Evolutionary conservation across 2,113 vertebrate genomes (phyloP).

Genomic region (Onychorhynchus coronatus): DNA sequence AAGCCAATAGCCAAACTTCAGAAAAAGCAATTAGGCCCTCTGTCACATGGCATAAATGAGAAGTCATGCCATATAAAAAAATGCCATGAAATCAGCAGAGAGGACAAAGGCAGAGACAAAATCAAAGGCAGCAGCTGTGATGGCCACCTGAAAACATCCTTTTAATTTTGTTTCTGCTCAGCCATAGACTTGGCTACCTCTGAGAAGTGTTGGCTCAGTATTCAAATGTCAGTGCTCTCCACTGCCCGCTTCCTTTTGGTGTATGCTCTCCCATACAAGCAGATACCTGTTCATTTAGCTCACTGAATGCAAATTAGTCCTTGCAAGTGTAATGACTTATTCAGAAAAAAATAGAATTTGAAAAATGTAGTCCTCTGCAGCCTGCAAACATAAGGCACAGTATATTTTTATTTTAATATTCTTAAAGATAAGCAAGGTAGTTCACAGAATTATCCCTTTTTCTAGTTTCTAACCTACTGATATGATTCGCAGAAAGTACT

Average conservation of each 20-base stretch:
- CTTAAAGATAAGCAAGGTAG: not conserved
- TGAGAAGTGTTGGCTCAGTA: not conserved
- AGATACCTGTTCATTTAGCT: not conserved
- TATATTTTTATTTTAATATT: not conserved
- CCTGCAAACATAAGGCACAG: not conserved
- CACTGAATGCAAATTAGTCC: not conserved
- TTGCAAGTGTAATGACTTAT: not conserved
- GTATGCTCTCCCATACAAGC: not conserved
- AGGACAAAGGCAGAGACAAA: not conserved
- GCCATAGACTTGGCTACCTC: not conserved
- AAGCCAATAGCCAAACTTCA: not conserved
- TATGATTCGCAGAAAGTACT: not conserved
- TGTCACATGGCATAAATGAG: not conserved
- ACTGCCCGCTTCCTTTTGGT: not conserved
- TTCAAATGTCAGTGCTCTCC: not conserved
- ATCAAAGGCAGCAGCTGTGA: not conserved
- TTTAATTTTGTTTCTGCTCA: constrained; percentile 23
- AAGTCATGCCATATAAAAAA: not conserved
- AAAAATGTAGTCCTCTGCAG: not conserved
- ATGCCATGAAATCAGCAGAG: not conserved
- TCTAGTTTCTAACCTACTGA: not conserved
- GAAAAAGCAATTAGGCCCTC: not conserved
- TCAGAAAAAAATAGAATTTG: not conserved
- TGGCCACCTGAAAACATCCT: not conserved
- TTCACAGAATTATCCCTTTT: not conserved